Evolutionary conservation across 1,140 invertebrate species (phyloP), one percentile per base, ranked within the genome.

Genomic region (Danaus melanippus): DNA sequence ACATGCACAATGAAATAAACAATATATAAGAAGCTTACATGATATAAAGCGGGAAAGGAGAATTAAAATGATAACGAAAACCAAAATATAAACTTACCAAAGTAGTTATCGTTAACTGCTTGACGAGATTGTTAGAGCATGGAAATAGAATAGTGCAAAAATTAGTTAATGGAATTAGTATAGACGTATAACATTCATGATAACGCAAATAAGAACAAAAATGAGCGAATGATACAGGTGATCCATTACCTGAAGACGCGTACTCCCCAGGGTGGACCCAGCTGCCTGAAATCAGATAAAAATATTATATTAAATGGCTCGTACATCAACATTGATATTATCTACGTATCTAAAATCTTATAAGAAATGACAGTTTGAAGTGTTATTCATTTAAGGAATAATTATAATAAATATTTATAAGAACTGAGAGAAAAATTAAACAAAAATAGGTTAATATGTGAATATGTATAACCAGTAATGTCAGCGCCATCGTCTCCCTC

Each of bases 211-310:
- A 53, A 44, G 50, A 39, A 12, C 15, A 45, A 42, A 17, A 44
- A 53, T 53, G 50, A 53, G 40, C 45, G 17, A 44, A 7, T 15
- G 32, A 21, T 42, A 42, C 42, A 43, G 17, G 41, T 43, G 50
- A 43, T 17, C 7, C 1, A 42, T 88, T 92, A 99, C 97, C 97
- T 89, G 97, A 97, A 57, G 97, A 98, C 42, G 97, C 97, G 89
- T 98, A 99, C 89, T 99, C 97, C 76, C 96, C 97, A 71, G 97
- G 97, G 90, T 99, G 97, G 60, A 99, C 97, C 93, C 95, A 96
- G 81, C 95, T 95, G 75, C 97, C 97, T 98, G 87, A 11, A 50
- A 56, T 15, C 8, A 39, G 42, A 57, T 45, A 50, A 48, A 4
- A 47, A 56, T 43, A 32, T 10, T 15, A n/a, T 42, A 15, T 15